Percentiles rank a stretch among this genome's conserved stretches.
Evolutionary conservation across 1,140 invertebrate genomes (phyloP).

Genomic region (Copidosoma floridanum): DNA sequence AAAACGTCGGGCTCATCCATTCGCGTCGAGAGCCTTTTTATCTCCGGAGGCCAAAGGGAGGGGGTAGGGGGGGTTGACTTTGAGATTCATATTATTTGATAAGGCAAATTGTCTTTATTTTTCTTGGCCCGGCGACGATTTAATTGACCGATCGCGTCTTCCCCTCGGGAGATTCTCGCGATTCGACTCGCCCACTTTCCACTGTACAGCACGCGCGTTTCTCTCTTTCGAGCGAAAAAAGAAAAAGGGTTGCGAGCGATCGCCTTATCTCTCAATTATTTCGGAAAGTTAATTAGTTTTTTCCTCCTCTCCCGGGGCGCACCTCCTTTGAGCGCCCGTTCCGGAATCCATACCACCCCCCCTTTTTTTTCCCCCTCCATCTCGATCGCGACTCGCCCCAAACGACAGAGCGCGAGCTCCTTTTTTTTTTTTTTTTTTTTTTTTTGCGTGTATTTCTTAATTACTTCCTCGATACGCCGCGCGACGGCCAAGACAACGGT

Average conservation of each 20-base stretch:
- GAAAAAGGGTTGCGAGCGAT: slow-evolving; percentile 32
- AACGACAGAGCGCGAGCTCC: not conserved
- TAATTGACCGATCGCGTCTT: slow-evolving; percentile 42
- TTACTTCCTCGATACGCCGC: slow-evolving; percentile 18
- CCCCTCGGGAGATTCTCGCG: slow-evolving; percentile 19
- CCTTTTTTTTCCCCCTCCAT: not conserved
- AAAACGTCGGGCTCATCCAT: no score
- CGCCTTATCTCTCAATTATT: slow-evolving; percentile 52
- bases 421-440: no score
- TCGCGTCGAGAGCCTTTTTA: no score
- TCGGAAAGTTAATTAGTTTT: slow-evolving; percentile 52
- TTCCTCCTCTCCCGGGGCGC: slow-evolving; percentile 32
- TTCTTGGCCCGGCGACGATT: slow-evolving; percentile 38
- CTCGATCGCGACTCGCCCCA: not conserved
- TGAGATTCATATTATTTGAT: slow-evolving; percentile 17
- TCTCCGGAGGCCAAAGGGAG: no score
- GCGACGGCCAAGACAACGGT: no score
- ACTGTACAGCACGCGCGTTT: slow-evolving; percentile 23
- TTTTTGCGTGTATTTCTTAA: slow-evolving; percentile 21
- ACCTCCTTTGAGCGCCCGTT: slow-evolving; percentile 42
- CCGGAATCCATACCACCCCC: slow-evolving; percentile 13
- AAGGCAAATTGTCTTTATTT: slow-evolving; percentile 13
- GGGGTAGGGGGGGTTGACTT: no score
- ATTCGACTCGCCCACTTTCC: slow-evolving; percentile 27
- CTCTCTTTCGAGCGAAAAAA: slow-evolving; percentile 7